phyloP scores from a whole-genome alignment of 2,113 vertebrate species.

The Eulemur rufifrons region DNA sequence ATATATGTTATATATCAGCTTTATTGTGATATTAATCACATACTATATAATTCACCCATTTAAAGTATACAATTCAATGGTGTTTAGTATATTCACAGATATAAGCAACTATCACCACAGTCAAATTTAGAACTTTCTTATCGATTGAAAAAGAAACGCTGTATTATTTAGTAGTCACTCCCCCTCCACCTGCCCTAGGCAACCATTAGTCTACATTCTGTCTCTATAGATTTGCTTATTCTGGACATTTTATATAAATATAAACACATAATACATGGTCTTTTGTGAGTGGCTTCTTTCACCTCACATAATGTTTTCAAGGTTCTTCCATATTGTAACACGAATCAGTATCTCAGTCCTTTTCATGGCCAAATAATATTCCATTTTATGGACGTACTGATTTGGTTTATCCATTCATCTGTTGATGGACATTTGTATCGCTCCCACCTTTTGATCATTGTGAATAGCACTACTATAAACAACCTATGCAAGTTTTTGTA shows the following conservation, averaged over 20 bases:
- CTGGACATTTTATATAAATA: not conserved
- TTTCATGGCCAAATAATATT: not conserved
- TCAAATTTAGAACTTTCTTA: conserved; percentile 22
- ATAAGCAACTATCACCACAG: not conserved
- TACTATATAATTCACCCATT: not conserved
- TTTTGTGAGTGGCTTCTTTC: not conserved
- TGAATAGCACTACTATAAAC: not conserved
- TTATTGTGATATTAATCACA: not conserved
- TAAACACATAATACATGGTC: not conserved
- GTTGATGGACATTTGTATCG: not conserved
- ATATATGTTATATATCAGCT: not conserved
- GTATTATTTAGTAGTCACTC: not conserved
- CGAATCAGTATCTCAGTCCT: not conserved
- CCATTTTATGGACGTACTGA: not conserved
- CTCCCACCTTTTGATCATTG: not conserved
- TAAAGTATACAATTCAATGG: not conserved
- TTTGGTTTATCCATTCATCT: not conserved
- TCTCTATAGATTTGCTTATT: not conserved
- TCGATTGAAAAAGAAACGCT: not conserved
- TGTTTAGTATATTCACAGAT: not conserved
- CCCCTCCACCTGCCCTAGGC: not conserved
- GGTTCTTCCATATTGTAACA: not conserved
- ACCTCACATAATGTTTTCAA: not conserved
- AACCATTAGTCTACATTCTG: not conserved
- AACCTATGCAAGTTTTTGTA: not conserved